Conservation (phyloP, 2,797 vertebrate genomes). For the Nothura maculosa region DNA sequence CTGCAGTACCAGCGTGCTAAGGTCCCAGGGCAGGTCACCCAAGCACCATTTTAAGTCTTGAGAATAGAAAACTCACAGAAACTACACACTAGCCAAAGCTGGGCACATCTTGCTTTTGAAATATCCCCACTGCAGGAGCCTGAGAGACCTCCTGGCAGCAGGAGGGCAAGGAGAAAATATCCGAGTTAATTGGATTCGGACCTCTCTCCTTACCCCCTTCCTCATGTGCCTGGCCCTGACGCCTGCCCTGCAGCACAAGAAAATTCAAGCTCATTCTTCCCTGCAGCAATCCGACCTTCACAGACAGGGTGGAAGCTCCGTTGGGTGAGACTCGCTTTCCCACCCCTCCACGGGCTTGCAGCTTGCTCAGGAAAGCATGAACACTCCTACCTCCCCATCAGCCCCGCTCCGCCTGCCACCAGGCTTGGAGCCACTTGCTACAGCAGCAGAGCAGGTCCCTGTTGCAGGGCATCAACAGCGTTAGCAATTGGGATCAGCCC, state of each 20-base stretch:
- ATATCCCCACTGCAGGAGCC: background rate
- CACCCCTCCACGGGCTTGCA: background rate
- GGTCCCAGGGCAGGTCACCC: background rate
- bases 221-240: background rate
- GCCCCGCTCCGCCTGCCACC: background rate
- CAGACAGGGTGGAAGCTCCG: background rate
- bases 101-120: background rate
- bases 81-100: background rate
- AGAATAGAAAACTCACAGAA: background rate
- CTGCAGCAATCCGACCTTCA: background rate
- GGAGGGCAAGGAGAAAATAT: background rate
- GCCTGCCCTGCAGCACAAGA: background rate
- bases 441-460: background rate
- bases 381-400: no score
- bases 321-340: background rate
- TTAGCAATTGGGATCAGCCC: background rate
- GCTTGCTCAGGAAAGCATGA: background rate
- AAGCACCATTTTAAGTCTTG: background rate
- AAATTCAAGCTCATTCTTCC: background rate
- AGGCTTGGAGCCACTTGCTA: background rate
- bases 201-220: background rate
- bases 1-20: accelerated
- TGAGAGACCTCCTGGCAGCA: background rate
- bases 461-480: accelerated
- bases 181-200: background rate